Conservation (phyloP, 2,113 vertebrate species). For the Calyptomena viridis region DNA sequence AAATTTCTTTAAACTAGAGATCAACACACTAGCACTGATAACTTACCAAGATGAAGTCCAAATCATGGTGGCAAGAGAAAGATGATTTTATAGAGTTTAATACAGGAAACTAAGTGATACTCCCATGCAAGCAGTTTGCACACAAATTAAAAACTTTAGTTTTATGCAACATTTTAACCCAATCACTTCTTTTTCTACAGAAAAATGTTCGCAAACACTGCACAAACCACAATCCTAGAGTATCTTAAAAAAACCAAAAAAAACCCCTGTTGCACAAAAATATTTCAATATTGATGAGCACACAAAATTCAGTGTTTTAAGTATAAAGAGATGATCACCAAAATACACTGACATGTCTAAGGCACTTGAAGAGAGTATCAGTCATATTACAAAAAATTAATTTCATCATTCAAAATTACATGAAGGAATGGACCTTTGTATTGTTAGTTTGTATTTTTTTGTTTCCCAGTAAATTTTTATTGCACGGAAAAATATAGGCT, state of each 20-base stretch:
- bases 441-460: neutral
- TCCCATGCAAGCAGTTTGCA: conserved; percentile 1
- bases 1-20: conserved; percentile 61
- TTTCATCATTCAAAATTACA: neutral
- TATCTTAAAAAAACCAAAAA: neutral
- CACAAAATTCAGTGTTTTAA: neutral
- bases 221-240: neutral
- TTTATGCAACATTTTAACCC: neutral
- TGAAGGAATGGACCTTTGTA: neutral
- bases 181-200: neutral
- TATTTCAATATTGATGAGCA: neutral
- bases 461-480: neutral
- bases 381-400: neutral
- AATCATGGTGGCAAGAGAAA: conserved; percentile 79
- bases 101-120: conserved; percentile 53
- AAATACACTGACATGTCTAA: neutral
- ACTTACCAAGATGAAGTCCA: conserved; percentile 88
- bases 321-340: neutral
- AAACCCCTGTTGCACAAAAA: neutral
- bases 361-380: neutral
- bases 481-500: neutral
- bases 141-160: neutral
- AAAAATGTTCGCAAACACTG: neutral
- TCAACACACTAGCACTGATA: conserved; percentile 53
- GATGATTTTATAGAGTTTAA: conserved; percentile 79